phyloP scores from a whole-genome alignment of 2,888 invertebrate species.

The Lordiphosa andalusiaca region DNA sequence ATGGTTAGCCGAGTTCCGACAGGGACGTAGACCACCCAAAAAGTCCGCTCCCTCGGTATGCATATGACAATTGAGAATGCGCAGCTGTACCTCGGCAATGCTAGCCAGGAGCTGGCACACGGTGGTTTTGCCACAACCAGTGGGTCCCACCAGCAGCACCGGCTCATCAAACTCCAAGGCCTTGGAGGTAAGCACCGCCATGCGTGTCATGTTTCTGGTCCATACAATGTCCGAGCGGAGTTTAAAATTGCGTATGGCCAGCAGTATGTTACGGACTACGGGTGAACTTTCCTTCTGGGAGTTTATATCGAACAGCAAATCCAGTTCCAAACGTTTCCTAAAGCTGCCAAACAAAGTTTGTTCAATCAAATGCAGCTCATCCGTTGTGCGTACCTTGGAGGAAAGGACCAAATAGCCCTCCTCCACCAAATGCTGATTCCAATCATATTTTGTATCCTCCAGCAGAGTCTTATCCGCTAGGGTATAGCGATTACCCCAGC shows the following conservation, averaged over 20 bases:
- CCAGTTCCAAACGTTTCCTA: constrained; percentile 86
- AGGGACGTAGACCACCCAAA: constrained; percentile 95
- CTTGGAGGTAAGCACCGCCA: constrained; percentile 89
- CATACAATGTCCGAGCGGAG: constrained; percentile 90
- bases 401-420: constrained; percentile 97
- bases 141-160: constrained; percentile 96
- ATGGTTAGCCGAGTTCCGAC: constrained; percentile 77
- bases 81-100: constrained; percentile 84
- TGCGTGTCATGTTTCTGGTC: constrained; percentile 94
- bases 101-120: constrained; percentile 93
- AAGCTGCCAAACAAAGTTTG: constrained; percentile 90
- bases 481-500: constrained; percentile 97
- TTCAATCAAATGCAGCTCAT: constrained; percentile 91
- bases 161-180: constrained; percentile 96
- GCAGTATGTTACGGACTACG: constrained; percentile 87
- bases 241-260: constrained; percentile 83
- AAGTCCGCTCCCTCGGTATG: constrained; percentile 99
- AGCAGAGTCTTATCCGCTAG: constrained; percentile 84
- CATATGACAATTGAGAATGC: constrained; percentile 98
- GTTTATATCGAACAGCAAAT: constrained; percentile 86
- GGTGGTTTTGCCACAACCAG: constrained; percentile 98
- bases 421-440: constrained; percentile 98
- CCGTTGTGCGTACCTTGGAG: constrained; percentile 91
- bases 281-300: constrained; percentile 84
- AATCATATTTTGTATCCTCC: constrained; percentile 88